Evolutionary conservation across 1,140 invertebrate species (phyloP), one percentile per base, ranked within the genome.

Genomic region (Harlomillsia oculata): DNA sequence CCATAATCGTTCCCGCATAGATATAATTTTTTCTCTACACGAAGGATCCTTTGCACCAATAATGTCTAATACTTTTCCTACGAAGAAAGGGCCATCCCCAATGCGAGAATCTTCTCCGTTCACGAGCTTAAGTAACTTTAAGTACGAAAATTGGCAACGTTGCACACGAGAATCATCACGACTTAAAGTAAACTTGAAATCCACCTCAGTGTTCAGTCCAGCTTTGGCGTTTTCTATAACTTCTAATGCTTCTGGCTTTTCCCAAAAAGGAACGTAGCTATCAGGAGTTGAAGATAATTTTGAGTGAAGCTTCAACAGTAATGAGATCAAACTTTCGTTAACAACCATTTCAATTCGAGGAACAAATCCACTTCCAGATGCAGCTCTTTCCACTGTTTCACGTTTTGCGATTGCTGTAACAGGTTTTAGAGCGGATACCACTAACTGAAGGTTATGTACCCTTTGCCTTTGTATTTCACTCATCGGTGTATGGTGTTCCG

Each of bases 231-330:
- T 56, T 13, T 18, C 23, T 5, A 65, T 53, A 9, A 62, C 37
- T 23, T 51, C 54, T 34, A 32, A 13, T 16, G 53, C 63, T 26
- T 52, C 53, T n/a, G 54, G 48, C 26, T 28, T 49, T 53, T 65
- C 59, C 63, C 63, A 65, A 41, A 52, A 65, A 0, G 75, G 75
- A 64, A 77, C 76, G 66, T 80, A 94, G 60, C 85, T 89, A 67
- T 92, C 86, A 5, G 85, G 78, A 32, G 80, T 75, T 4, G 85
- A 87, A 0, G 85, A 86, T 13, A 96, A 72, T 69, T 95, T 90
- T 0, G 88, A 88, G 72, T 97, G 91, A n/a, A 97, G 75, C 71
- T 91, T 93, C 9, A 97, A 74, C 21, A 97, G 73, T 32, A 97
- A 74, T 18, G 49, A 58, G 59, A 97, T 82, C 48, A 97, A 89